Base-by-base conservation (phyloP, 2,888 invertebrate genomes). In the Ametastegia equiseti region DNA sequence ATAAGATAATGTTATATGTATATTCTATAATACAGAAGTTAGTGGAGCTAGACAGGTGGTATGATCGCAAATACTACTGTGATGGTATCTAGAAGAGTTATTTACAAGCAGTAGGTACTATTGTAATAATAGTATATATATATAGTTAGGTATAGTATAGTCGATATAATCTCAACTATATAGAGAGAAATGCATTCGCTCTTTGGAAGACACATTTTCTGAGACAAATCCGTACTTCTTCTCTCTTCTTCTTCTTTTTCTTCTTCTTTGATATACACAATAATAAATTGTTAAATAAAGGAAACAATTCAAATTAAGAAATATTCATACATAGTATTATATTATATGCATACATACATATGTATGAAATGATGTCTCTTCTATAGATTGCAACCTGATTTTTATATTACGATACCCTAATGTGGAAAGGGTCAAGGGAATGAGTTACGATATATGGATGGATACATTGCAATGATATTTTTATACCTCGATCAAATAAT, bases 181-280 rank as follows among this genome's bases (percentile, higher is more conserved):
- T 85, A 85, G 81, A 83, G 78, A 86, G 84, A 81, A 81, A 85
- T 69, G 81, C 83, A 81, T 85, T 87, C 83, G 82, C 73, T 82
- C 93, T 93, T 94, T 95, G 94, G 94, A 94, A 95, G 94, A 95
- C 96, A 96, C 96, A 96, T 96, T 96, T 96, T 96, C 96, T 96
- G 96, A 96, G 87, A n/a, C n/a, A n/a, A 86, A 82, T 57, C 81
- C 81, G 80, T 82, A 80, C 79, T 63, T 65, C 57, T 15, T 47
- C n/a, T n/a, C n/a, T n/a, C n/a, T n/a, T n/a, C n/a, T n/a, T n/a
- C 19, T 23, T 36, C 7, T 13, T 23, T 5, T 71, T 71, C 23
- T 78, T 39, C 42, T 23, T 27, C 60, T 13, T 30, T 7, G 42
- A 57, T 23, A 23, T 60, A 33, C 36, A 13, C 47, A 27, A n/a